phyloP scores from a whole-genome alignment of 2,797 vertebrate species.

The Garrulus glandarius region DNA sequence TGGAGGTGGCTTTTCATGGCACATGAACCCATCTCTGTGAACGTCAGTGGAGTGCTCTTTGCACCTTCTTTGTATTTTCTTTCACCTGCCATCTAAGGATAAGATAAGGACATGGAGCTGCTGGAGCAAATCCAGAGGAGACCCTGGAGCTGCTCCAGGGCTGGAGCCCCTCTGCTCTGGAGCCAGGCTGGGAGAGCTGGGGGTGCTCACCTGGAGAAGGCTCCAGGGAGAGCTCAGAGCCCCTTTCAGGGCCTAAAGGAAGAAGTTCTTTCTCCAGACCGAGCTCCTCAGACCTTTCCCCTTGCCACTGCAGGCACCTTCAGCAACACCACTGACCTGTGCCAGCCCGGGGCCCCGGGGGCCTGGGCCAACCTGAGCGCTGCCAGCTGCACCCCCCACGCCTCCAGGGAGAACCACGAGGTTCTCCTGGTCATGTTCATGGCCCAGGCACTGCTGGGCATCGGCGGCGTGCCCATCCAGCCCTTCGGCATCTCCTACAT shows the following conservation, averaged over 20 bases:
- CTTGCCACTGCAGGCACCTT: background rate
- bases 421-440: conserved; percentile 83
- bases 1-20: background rate
- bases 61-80: background rate
- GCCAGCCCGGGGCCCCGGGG: background rate
- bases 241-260: background rate
- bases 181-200: background rate
- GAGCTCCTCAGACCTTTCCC: background rate
- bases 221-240: background rate
- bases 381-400: conserved; percentile 50
- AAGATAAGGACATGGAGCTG: background rate
- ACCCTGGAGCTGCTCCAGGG: background rate
- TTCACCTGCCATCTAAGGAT: no score
- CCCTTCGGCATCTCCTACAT: conserved; percentile 97
- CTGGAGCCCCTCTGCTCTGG: background rate
- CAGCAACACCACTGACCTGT: conserved; percentile 68
- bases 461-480: conserved; percentile 90
- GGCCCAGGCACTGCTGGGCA: conserved; percentile 87
- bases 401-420: conserved; percentile 31
- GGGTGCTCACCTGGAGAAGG: background rate
- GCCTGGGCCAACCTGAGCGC: background rate
- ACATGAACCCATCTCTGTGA: rapidly evolving
- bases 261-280: background rate
- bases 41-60: background rate
- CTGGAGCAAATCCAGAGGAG: background rate